phyloP scores from a whole-genome alignment of 2,113 vertebrate species.

The Elephas maximus region DNA sequence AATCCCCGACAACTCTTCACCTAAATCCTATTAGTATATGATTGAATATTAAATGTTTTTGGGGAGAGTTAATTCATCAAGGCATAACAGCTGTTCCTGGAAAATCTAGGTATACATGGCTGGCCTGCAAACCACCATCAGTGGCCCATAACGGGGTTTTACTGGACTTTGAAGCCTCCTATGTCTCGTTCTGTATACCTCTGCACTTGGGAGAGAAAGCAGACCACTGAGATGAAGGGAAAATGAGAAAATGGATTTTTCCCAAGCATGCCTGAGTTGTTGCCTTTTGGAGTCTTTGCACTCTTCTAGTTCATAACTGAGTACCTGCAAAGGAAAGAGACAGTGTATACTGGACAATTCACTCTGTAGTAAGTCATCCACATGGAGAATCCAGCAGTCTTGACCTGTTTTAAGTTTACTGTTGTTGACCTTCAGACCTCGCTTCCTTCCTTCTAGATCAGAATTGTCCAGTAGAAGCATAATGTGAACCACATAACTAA shows the following conservation, averaged over 20 bases:
- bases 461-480: rapidly evolving
- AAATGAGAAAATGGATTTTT: rapidly evolving
- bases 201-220: not conserved
- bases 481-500: rapidly evolving
- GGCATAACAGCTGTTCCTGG: not conserved
- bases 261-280: rapidly evolving
- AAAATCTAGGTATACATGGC: rapidly evolving
- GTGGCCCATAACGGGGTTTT: rapidly evolving
- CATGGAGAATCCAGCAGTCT: rapidly evolving
- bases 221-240: not conserved
- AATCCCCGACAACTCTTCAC: not conserved
- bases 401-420: rapidly evolving
- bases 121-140: rapidly evolving
- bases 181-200: too few relatives aligned
- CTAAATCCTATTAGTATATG: not conserved
- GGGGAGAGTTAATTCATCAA: not conserved
- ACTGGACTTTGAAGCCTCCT: rapidly evolving
- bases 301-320: rapidly evolving
- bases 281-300: rapidly evolving
- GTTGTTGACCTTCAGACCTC: not conserved
- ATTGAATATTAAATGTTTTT: too few relatives aligned
- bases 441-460: too few relatives aligned
- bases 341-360: rapidly evolving
- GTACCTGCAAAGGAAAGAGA: not conserved
- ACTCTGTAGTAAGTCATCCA: rapidly evolving